Evolutionary conservation across 2,888 invertebrate genomes (phyloP), one percentile per base, ranked within the genome.

Genomic region (Rhopalosiphum nymphaeae): DNA sequence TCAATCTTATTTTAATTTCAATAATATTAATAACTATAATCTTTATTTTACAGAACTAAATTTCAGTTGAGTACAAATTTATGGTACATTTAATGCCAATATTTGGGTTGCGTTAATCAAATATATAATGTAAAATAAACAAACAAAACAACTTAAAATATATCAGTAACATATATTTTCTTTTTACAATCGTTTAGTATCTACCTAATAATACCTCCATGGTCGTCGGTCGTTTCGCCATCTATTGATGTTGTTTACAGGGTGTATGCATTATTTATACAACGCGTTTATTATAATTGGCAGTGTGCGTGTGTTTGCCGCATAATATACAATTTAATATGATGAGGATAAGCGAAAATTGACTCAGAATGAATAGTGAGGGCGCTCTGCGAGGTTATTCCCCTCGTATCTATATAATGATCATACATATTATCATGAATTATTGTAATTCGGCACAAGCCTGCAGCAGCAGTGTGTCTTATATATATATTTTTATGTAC

Each of bases 361-460:
- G 36, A 36, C 78, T 78, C n/a, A 5, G 67, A 36, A 67, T 36
- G 36, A 78, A 78, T 21, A 36, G 36, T 9, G 78, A 78, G 78
- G 78, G 36, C 36, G 36, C 36, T 78, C 78, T 36, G 9, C 21
- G 36, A 36, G 36, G 36, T 78, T 36, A 21, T 36, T 78, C 36
- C 78, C 78, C 78, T 78, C 78, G 36, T 36, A 78, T 78, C n/a
- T n/a, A n/a, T n/a, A 36, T 78, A 78, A 78, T 78, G 67, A 67
- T 61, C 26, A 61, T 29, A 61, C 29, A 29, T 61, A 61, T 61
- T 61, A 78, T 78, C 36, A 36, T 78, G 78, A 36, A 78, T 78
- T 78, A 78, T 36, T 78, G 36, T 78, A 78, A 78, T 78, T 78
- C 36, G 78, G 78, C 78, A 78, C 78, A 21, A 78, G 16, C 36